Evolutionary conservation across 1,140 invertebrate genomes (phyloP).

Genomic region (Sycobia sp.): DNA sequence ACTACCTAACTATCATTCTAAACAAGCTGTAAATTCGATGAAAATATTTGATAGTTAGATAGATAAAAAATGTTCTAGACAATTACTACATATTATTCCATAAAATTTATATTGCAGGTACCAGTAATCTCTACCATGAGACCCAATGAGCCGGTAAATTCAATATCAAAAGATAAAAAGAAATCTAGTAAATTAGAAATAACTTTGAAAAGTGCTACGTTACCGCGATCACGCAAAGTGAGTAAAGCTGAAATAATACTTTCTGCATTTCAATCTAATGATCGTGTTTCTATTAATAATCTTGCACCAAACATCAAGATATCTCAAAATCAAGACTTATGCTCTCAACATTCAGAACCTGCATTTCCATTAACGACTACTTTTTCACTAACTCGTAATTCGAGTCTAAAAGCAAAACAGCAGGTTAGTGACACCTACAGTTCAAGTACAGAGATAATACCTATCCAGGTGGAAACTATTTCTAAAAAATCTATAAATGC

Average conservation of each 20-base stretch:
- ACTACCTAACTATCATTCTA: no score
- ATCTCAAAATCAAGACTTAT: slow-evolving; percentile 55
- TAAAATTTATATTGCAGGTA: slow-evolving; percentile 30
- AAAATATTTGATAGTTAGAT: no score
- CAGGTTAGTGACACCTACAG: slow-evolving; percentile 36
- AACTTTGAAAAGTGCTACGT: slow-evolving; percentile 69
- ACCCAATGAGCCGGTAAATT: slow-evolving; percentile 15
- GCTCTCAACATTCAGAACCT: slow-evolving; percentile 66
- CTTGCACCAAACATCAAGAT: slow-evolving; percentile 66
- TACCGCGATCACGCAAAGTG: slow-evolving; percentile 68
- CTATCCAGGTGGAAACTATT: slow-evolving; percentile 56
- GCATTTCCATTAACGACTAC: slow-evolving; percentile 64
- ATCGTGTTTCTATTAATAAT: no score
- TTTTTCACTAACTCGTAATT: slow-evolving; percentile 49
- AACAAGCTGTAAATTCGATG: no score
- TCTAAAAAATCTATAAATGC: slow-evolving; percentile 26
- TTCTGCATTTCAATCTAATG: slow-evolving; percentile 64
- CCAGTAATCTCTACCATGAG: slow-evolving; percentile 34
- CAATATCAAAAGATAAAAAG: slow-evolving; percentile 52
- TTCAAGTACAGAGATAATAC: slow-evolving; percentile 65
- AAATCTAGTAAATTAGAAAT: slow-evolving; percentile 69
- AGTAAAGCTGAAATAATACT: slow-evolving; percentile 71
- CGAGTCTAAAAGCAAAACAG: slow-evolving; percentile 57
- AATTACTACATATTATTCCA: neutral
- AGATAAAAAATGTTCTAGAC: no score